A percentile compares a stretch with the other conserved stretches of the same genome.
These are phyloP conservation scores for Parnassius orleans DNA, from an alignment of 2,888 invertebrate genomes.

Conservation along the genomic window DNA sequence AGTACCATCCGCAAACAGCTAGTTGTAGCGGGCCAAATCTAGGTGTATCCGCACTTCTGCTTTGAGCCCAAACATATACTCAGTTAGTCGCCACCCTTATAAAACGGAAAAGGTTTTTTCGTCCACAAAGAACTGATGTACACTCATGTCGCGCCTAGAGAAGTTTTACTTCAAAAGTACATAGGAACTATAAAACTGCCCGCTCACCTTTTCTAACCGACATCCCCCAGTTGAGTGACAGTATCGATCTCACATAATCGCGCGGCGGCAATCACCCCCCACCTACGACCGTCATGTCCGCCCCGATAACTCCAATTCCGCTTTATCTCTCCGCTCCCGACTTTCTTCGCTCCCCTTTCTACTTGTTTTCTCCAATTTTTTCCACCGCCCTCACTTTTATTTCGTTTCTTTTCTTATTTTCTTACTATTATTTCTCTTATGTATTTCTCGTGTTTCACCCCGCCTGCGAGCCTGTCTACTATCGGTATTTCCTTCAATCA, in stretches of 20 bases:
- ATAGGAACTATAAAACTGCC: not conserved
- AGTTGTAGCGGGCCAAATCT: too few relatives aligned
- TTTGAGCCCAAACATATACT: too few relatives aligned
- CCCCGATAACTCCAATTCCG: constrained; percentile 80
- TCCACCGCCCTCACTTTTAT: constrained; percentile 69
- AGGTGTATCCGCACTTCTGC: too few relatives aligned
- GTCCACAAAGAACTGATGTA: too few relatives aligned
- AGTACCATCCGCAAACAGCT: too few relatives aligned
- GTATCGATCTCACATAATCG: constrained; percentile 77
- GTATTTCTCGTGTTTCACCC: constrained; percentile 76
- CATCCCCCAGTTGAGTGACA: constrained; percentile 61
- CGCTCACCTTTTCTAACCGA: constrained; percentile 31
- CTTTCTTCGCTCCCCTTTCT: constrained; percentile 76
- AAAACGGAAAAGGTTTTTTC: too few relatives aligned
- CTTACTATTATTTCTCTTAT: constrained; percentile 76
- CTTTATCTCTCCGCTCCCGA: constrained; percentile 74
- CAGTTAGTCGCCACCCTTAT: too few relatives aligned
- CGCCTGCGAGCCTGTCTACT: constrained; percentile 45
- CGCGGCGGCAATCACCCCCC: constrained; percentile 62
- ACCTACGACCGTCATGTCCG: constrained; percentile 66
- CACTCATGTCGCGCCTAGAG: too few relatives aligned
- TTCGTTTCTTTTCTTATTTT: constrained; percentile 70
- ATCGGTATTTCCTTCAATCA: constrained; percentile 66
- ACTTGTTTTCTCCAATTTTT: constrained; percentile 77
- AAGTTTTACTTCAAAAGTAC: too few relatives aligned